These are phyloP conservation scores for Bedellia somnulentella DNA, from an alignment of 2,888 invertebrate species.

Conservation along the genomic window DNA sequence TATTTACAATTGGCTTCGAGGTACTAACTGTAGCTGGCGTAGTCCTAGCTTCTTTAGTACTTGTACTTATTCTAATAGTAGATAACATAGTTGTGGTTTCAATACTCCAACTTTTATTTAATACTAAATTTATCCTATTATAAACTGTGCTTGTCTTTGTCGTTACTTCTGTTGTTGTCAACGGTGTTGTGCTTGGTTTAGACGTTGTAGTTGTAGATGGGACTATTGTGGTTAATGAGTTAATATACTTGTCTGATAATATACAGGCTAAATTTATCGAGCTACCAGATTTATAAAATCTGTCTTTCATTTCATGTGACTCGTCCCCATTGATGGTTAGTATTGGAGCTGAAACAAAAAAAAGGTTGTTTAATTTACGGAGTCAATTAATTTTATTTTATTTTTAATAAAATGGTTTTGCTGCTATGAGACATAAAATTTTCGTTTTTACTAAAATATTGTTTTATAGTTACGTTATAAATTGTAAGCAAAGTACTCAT, in stretches of 20 bases:
- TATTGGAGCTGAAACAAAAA: constrained; percentile 64
- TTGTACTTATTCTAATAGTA: constrained; percentile 46
- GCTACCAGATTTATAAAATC: constrained; percentile 75
- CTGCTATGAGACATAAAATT: no score
- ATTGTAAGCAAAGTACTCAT: no score
- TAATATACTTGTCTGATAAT: constrained; percentile 44
- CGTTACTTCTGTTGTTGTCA: constrained; percentile 41
- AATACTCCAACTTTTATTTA: constrained; percentile 56
- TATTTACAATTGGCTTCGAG: constrained; percentile 28
- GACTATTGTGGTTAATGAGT: constrained; percentile 26
- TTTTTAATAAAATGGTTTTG: no score
- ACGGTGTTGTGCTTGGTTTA: constrained; percentile 26
- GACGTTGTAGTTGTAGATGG: constrained; percentile 22
- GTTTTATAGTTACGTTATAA: no score
- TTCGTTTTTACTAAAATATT: no score
- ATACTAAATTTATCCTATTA: constrained; percentile 52
- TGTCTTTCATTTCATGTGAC: constrained; percentile 68
- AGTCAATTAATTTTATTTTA: no score
- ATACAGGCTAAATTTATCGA: constrained; percentile 69
- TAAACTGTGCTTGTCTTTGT: constrained; percentile 46
- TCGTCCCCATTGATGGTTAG: constrained; percentile 72
- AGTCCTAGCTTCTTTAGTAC: constrained; percentile 27
- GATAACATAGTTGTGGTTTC: constrained; percentile 47
- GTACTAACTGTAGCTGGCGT: constrained; percentile 26
- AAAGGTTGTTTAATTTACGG: no score